Base-by-base conservation (phyloP, 2,888 invertebrate species). In the Sialis lutaria region DNA sequence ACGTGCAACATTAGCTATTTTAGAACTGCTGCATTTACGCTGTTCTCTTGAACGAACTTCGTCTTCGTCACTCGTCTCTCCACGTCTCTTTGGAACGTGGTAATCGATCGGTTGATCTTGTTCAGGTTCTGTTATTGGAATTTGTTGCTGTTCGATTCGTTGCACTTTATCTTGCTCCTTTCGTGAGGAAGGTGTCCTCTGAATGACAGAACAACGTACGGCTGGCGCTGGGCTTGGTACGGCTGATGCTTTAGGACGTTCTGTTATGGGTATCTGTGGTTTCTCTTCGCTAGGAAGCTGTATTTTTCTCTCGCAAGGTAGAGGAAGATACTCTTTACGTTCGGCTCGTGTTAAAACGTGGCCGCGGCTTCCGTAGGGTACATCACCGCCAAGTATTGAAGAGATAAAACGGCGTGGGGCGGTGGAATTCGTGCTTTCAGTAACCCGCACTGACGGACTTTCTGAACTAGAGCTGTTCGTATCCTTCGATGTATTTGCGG, bases 61-160 rank as follows among this genome's bases (percentile, higher is more conserved):
- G 50, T 74, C 77, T 60, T 77, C 76, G 57, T 79, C 79, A 54
- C 78, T 77, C 60, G 77, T 78, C 7, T 69, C 66, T 59, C 78
- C 77, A 6, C 80, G 79, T 57, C 84, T 77, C 62, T 86, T 87
- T 30, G 88, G 88, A 53, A 89, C 84, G 58, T 80, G 88, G 61
- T 89, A 89, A 60, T 89, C 88, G 50, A 89, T 89, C 0, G 89
- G 89, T 56, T 88, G 88, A 50, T 89, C 88, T 65, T 86, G 82
- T 61, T 80, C 82, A 1, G 82, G 82, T 56, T 79, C 80, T 41
- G 68, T 54, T 40, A 68, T 54, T 39, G 54, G 51, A 40, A 57
- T 51, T 32, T 56, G 42, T 13, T 55, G 54, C 12, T 55, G 50
- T 4, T 56, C 64, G 22, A 61, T 49, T 45, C 58, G 51, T 40